Percentiles rank a stretch among this genome's conserved stretches.
These are phyloP conservation scores for Malachius bipustulatus DNA, from an alignment of 2,888 invertebrate genomes.

Conservation along the genomic window DNA sequence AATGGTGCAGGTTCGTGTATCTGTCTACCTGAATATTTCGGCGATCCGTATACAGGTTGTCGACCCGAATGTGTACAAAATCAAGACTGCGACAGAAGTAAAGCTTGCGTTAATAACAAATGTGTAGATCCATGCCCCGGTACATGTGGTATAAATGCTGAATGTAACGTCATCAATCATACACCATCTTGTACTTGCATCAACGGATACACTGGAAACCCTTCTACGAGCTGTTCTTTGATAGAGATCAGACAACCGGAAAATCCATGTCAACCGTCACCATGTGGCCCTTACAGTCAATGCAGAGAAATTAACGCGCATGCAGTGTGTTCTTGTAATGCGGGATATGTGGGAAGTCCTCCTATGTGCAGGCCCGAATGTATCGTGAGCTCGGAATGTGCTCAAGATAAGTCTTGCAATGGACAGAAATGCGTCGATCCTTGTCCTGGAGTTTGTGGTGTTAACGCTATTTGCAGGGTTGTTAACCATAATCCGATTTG, in stretches of 20 bases:
- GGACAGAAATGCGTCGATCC: constrained; percentile 55
- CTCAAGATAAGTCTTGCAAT: constrained; percentile 49
- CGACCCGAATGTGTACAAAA: constrained; percentile 56
- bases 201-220: constrained; percentile 48
- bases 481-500: constrained; percentile 59
- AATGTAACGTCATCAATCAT: constrained; percentile 52
- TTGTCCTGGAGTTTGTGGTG: constrained; percentile 53
- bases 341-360: constrained; percentile 52
- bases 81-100: constrained; percentile 50
- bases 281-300: constrained; percentile 55
- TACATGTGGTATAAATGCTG: constrained; percentile 47
- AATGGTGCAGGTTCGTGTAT: constrained; percentile 53
- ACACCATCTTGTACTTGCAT: constrained; percentile 53
- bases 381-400: constrained; percentile 52
- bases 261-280: constrained; percentile 50
- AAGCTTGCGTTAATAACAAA: constrained; percentile 55
- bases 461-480: constrained; percentile 52
- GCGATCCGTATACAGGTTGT: constrained; percentile 54
- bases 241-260: constrained; percentile 31
- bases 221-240: constrained; percentile 39
- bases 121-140: constrained; percentile 49
- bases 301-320: constrained; percentile 50
- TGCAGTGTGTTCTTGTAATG: constrained; percentile 50
- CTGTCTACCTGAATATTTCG: constrained; percentile 51
- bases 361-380: constrained; percentile 56